phyloP scores from a whole-genome alignment of 2,113 vertebrate genomes.

The Hydrolagus affinis region DNA sequence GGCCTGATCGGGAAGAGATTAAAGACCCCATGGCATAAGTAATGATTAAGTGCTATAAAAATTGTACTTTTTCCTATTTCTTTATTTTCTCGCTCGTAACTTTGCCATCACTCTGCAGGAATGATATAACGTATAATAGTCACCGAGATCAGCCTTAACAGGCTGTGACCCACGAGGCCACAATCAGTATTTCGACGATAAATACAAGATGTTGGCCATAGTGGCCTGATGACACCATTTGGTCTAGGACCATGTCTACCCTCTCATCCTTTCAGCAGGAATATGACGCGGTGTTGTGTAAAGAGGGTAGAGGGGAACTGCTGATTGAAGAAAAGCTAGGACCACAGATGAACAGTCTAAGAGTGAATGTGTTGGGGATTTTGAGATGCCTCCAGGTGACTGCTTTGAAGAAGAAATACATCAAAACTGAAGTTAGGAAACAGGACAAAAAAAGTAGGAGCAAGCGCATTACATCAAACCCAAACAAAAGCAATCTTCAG shows the following conservation, averaged over 20 bases:
- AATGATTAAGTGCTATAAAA: too few species aligned
- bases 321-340: neutral
- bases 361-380: neutral
- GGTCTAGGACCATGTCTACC: neutral
- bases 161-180: too few species aligned
- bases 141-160: too few species aligned
- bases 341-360: neutral
- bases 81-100: too few species aligned
- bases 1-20: too few species aligned
- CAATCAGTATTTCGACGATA: too few species aligned
- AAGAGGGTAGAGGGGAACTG: neutral
- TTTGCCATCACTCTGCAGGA: too few species aligned
- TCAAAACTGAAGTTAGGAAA: neutral
- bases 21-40: too few species aligned
- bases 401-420: neutral
- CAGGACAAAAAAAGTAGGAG: neutral
- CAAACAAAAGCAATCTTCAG: neutral
- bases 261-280: neutral
- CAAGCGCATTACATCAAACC: neutral
- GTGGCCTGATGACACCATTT: too few species aligned
- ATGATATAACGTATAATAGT: too few species aligned
- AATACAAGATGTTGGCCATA: too few species aligned
- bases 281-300: neutral
- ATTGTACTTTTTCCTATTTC: too few species aligned
- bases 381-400: neutral